Percentiles rank a stretch among this genome's conserved stretches.
These are phyloP conservation scores for Catalaphyllia jardinei DNA, from an alignment of 64 coral and sea anemone species.

Conservation along the genomic window DNA sequence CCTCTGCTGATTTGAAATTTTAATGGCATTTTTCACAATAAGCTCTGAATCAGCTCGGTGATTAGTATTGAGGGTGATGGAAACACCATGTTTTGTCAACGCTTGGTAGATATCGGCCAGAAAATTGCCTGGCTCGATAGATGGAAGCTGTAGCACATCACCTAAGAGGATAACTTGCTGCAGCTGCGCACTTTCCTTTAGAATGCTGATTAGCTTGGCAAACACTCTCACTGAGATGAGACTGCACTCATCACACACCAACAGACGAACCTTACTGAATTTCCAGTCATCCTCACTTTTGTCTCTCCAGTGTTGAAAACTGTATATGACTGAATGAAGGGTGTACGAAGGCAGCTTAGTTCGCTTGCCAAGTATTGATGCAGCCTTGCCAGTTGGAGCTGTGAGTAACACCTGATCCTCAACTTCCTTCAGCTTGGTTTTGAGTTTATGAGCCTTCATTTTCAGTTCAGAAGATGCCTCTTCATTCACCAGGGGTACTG, in stretches of 20 bases:
- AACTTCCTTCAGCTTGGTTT: not conserved
- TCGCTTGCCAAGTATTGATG: slow-evolving; percentile 55
- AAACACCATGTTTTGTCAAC: slow-evolving; percentile 6
- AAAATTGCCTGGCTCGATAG: slow-evolving; percentile 74
- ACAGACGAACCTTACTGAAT: slow-evolving; percentile 25
- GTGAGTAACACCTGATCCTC: slow-evolving; percentile 51
- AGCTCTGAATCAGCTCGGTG: slow-evolving; percentile 53
- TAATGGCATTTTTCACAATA: slow-evolving; percentile 67
- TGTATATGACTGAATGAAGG: slow-evolving; percentile 66
- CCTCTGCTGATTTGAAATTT: slow-evolving; percentile 23
- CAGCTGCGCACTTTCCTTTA: slow-evolving; percentile 12
- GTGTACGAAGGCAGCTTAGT: slow-evolving; percentile 28
- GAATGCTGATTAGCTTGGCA: slow-evolving; percentile 22
- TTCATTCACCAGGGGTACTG: not conserved
- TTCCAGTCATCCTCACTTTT: slow-evolving; percentile 22
- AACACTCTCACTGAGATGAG: slow-evolving; percentile 54
- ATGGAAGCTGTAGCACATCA: slow-evolving; percentile 59
- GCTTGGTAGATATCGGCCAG: slow-evolving; percentile 38
- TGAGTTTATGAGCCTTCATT: not conserved
- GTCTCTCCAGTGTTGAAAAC: slow-evolving; percentile 1
- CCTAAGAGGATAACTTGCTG: slow-evolving; percentile 61
- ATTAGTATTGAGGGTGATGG: slow-evolving; percentile 28
- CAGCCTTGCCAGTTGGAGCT: slow-evolving; percentile 71
- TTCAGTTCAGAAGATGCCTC: not conserved
- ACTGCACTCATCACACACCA: slow-evolving; percentile 79